Base-by-base conservation (phyloP, 2,797 vertebrate species). In the Alectoris magna region DNA sequence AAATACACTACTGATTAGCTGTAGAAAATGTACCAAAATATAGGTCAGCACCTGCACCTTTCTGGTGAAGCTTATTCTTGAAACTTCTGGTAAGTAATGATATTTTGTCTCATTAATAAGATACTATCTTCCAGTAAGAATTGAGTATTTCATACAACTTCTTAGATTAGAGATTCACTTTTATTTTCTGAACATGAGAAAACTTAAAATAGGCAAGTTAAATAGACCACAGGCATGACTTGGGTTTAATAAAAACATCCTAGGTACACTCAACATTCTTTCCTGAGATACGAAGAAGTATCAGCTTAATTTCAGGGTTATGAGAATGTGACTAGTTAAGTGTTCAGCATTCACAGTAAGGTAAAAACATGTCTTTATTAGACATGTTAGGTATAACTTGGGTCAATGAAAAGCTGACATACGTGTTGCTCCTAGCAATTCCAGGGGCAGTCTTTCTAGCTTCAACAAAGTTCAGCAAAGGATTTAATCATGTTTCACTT, bases 141-240 rank as follows among this genome's bases (percentile, higher is more conserved):
- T 39, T 26, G 5, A 11, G 3, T 19, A 55, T 39, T 90, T 74
- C 27, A 67, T 44, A 13, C 6, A 31, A 3, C 18, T 46, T 13
- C 16, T 69, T 62, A 39, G 21, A 58, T 39, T 34, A 71, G 41
- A 74, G 4, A 70, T 49, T 87, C 44, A 59, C 13, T 84, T 41
- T 43, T 0, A 1, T 48, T 15, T 76, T 71, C 46, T 67, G 34
- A 73, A 90, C 21, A 17, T 0, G 0, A 2, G 49, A 75, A 82
- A 70, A 82, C 13, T 44, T 84, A 44, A 77, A 84, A 48, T 10
- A 8, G 21, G 41, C 23, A 31, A 74, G 17, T 74, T 36, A 67
- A 77, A 36, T 9, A 71, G 18, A 59, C 18, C 24, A 74, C 5
- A 77, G 36, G 9, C 15, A 56, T 59, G 48, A 59, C 27, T 72